Conservation (phyloP, 2,797 vertebrate genomes). For the Pampus argenteus region DNA sequence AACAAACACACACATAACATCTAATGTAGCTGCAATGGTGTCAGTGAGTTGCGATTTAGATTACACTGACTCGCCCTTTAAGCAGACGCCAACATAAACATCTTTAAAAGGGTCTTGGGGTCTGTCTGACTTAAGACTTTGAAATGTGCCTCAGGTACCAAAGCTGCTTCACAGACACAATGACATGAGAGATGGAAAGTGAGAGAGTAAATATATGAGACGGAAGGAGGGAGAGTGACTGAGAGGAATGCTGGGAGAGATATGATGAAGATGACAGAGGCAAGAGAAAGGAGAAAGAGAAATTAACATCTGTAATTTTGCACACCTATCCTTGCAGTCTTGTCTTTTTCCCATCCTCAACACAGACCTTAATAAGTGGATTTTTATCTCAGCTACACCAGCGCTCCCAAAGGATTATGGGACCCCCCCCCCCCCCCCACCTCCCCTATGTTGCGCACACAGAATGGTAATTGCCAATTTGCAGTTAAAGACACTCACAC, state of each 20-base stretch:
- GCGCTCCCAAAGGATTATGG: constrained; percentile 76
- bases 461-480: constrained; percentile 74
- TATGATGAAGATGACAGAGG: constrained; percentile 17
- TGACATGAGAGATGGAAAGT: constrained; percentile 36
- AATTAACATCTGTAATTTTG: constrained; percentile 62
- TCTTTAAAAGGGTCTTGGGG: constrained; percentile 63
- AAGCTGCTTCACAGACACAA: constrained; percentile 50
- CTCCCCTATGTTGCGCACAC: constrained; percentile 35
- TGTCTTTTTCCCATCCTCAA: constrained; percentile 54
- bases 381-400: constrained; percentile 78
- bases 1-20: constrained; percentile 13
- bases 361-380: constrained; percentile 79
- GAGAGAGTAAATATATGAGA: constrained; percentile 52
- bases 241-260: constrained; percentile 18
- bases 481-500: constrained; percentile 49
- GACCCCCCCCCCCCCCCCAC: neutral
- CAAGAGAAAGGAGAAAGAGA: constrained; percentile 34
- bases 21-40: constrained; percentile 39
- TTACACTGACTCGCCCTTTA: constrained; percentile 55
- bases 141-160: constrained; percentile 55
- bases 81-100: constrained; percentile 65
- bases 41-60: constrained; percentile 55
- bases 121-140: constrained; percentile 55
- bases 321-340: constrained; percentile 44
- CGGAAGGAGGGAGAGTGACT: constrained; percentile 30